Evolutionary conservation across 2,888 invertebrate species (phyloP).

Genomic region (Cremastinae sp.): DNA sequence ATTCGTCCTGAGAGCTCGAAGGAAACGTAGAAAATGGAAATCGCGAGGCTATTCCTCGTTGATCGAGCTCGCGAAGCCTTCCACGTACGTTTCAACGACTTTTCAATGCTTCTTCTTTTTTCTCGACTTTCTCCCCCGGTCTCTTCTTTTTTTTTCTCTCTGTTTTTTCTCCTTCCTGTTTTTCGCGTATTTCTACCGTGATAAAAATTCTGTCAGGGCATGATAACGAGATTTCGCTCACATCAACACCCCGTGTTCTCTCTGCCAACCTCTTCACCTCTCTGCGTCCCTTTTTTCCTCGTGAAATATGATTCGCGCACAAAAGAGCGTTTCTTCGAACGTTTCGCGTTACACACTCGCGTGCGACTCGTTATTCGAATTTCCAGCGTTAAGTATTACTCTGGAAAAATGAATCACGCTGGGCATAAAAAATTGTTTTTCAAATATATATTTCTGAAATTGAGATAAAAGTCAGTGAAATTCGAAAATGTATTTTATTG

Average conservation of each 20-base stretch:
- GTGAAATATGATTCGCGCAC: slow-evolving; percentile 25
- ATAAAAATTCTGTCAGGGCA: slow-evolving; percentile 44
- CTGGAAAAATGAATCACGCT: no score
- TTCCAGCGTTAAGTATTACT: background rate
- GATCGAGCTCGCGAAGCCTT: slow-evolving; percentile 36
- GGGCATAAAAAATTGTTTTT: no score
- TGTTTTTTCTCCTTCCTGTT: slow-evolving; percentile 14
- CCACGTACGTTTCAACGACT: slow-evolving; percentile 43
- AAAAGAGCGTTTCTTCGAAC: slow-evolving; percentile 26
- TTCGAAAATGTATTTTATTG: no score
- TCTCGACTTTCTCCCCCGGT: background rate
- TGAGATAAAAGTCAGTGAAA: background rate
- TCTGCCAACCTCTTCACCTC: background rate
- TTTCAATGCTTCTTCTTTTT: slow-evolving; percentile 48
- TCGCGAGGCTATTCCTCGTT: slow-evolving; percentile 53
- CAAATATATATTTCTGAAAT: no score
- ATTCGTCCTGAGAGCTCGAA: slow-evolving; percentile 55
- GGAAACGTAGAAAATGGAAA: slow-evolving; percentile 63
- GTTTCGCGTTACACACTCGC: slow-evolving; percentile 6
- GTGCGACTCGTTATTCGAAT: background rate
- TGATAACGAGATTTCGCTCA: slow-evolving; percentile 42
- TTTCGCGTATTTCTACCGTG: background rate
- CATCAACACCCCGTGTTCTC: slow-evolving; percentile 16
- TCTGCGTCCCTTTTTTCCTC: background rate
- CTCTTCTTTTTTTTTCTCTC: slow-evolving; percentile 4